phyloP scores from a whole-genome alignment of 2,797 vertebrate genomes.

The Tenualosa ilisha region DNA sequence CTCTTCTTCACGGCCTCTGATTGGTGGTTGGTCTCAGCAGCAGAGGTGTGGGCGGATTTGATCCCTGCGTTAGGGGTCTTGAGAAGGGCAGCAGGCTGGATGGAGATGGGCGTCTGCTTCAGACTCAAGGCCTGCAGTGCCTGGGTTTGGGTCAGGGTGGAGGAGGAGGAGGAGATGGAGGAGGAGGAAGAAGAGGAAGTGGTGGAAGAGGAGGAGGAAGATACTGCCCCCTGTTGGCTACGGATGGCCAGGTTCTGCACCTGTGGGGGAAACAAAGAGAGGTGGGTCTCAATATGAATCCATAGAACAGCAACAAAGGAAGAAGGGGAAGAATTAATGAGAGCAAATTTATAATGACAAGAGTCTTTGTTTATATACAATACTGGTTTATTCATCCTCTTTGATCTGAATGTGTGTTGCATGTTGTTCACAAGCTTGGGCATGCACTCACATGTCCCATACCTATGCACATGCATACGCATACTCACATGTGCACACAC shows the following conservation, averaged over 20 bases:
- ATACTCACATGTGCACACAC: background rate
- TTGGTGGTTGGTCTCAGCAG: constrained; percentile 53
- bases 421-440: too few species aligned
- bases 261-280: constrained; percentile 60
- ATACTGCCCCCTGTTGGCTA: constrained; percentile 78
- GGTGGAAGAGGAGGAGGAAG: constrained; percentile 53
- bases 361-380: too few species aligned
- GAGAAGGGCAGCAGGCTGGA: constrained; percentile 75
- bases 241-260: constrained; percentile 90
- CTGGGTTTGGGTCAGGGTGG: constrained; percentile 66
- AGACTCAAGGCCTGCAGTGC: constrained; percentile 83
- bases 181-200: background rate
- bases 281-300: background rate
- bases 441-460: too few species aligned
- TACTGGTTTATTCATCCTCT: background rate
- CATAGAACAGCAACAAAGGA: background rate
- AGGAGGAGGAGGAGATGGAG: constrained; percentile 39
- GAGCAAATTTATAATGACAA: background rate
- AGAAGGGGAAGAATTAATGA: background rate
- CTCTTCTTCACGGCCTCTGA: constrained; percentile 79
- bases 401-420: background rate
- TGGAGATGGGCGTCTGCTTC: constrained; percentile 79
- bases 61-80: constrained; percentile 72
- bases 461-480: too few species aligned
- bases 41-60: constrained; percentile 42